Percentiles rank a stretch among this genome's conserved stretches.
Evolutionary conservation across 2,797 vertebrate genomes (phyloP).

Genomic region (Falco cherrug): DNA sequence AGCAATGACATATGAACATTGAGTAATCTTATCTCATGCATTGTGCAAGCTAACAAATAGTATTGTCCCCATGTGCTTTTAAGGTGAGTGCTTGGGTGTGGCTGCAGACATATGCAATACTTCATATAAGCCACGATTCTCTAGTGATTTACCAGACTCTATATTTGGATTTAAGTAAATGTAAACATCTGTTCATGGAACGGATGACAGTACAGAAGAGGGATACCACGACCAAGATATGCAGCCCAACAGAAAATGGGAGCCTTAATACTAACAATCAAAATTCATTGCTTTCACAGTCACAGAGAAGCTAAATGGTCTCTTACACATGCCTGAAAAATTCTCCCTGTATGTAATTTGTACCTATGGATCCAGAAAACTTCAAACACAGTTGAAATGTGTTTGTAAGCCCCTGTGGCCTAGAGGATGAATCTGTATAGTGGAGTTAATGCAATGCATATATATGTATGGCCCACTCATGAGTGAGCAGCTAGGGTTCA

Average conservation of each 20-base stretch:
- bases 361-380: background rate
- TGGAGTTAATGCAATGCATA: background rate
- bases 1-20: background rate
- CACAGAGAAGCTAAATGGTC: background rate
- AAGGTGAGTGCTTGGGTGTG: slow-evolving; percentile 48
- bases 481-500: background rate
- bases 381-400: background rate
- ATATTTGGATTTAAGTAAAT: background rate
- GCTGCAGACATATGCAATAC: background rate
- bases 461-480: no score
- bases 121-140: background rate
- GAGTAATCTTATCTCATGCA: background rate
- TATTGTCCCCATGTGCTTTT: background rate
- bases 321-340: background rate
- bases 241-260: background rate
- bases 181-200: background rate
- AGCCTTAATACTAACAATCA: background rate
- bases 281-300: background rate
- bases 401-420: background rate
- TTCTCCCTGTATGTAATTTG: background rate
- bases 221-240: background rate
- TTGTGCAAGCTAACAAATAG: slow-evolving; percentile 31
- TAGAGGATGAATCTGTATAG: background rate
- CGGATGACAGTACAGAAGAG: background rate
- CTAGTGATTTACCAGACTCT: background rate